Conservation (phyloP, 92 coral and sea anemone genomes). For the Parazoanthus darwini region DNA sequence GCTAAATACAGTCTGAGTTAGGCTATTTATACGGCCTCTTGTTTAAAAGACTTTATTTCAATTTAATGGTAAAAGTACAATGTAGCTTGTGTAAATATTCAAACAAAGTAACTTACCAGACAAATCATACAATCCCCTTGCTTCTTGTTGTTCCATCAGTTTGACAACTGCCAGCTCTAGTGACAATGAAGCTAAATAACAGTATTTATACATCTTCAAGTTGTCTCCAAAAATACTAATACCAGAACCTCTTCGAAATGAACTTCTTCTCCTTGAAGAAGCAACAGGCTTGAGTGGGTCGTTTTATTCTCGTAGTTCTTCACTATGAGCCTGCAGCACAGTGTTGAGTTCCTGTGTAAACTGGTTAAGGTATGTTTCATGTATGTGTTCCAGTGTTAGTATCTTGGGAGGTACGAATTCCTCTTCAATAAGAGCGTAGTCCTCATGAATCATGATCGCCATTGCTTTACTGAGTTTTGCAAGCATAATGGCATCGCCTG, state of each 20-base stretch:
- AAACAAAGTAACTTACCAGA: constrained; percentile 1
- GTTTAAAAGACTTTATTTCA: no score
- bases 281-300: constrained; percentile 35
- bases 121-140: constrained; percentile 47
- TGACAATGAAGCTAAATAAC: constrained; percentile 62
- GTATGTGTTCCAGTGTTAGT: constrained; percentile 58
- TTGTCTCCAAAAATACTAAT: constrained; percentile 68
- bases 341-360: constrained; percentile 66
- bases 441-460: constrained; percentile 76
- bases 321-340: constrained; percentile 62
- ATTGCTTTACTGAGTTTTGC: constrained; percentile 74
- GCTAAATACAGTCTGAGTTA: no score
- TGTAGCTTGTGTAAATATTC: background rate
- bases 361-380: constrained; percentile 62
- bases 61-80: no score
- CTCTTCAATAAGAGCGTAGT: constrained; percentile 61
- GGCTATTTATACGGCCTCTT: no score
- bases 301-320: constrained; percentile 37
- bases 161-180: constrained; percentile 60
- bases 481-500: constrained; percentile 59
- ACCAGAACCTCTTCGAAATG: constrained; percentile 59
- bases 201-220: constrained; percentile 59
- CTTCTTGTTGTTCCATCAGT: constrained; percentile 58
- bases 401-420: constrained; percentile 52
- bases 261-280: constrained; percentile 52